Evolutionary conservation across 1,140 invertebrate species (phyloP), one percentile per base, ranked within the genome.

Genomic region (Drosophila lacteicornis): DNA sequence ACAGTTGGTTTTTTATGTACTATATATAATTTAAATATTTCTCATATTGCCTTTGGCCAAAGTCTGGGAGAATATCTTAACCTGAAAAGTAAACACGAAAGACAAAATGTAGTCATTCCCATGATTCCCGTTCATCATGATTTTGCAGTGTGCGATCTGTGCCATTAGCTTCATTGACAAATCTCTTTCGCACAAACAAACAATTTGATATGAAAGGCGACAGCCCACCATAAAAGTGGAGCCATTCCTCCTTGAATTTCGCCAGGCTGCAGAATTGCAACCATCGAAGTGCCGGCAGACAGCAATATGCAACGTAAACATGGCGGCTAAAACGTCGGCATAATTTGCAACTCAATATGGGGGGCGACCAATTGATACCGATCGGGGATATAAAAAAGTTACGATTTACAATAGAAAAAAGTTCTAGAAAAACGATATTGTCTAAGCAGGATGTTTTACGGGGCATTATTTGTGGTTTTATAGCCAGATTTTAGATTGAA

Each of bases 321-420:
- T 66, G 84, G 46, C 80, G 65, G 77, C 49, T 51, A 80, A 87
- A 57, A 62, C 77, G 77, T 83, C 58, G 80, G 65, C 84, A 88
- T 25, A 80, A 84, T 67, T 53, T 79, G 84, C 56, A 88, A 87
- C 50, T 56, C 36, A 78, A 88, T 75, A 75, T 65, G 22, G 51
- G 47, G 38, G 22, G 51, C 36, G 38, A 51, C 9, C 22, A 25
- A 47, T 61, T 38, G 40, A 42, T 42, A 57, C 65, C 13, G 25
- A 45, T 50, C 17, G 27, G 30, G 38, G n/a, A 4, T 7, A 43
- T 33, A 33, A 2, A 59, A 30, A 33, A 15, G 5, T 33, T 25
- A 19, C 42, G 22, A 40, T 12, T 40, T n/a, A 9, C 33, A 25
- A 22, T 22, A 8, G 19, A 11, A 56, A 8, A 13, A 65, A 22